phyloP scores from a whole-genome alignment of 2,888 invertebrate genomes.

The Hirudinaria manillensis region DNA sequence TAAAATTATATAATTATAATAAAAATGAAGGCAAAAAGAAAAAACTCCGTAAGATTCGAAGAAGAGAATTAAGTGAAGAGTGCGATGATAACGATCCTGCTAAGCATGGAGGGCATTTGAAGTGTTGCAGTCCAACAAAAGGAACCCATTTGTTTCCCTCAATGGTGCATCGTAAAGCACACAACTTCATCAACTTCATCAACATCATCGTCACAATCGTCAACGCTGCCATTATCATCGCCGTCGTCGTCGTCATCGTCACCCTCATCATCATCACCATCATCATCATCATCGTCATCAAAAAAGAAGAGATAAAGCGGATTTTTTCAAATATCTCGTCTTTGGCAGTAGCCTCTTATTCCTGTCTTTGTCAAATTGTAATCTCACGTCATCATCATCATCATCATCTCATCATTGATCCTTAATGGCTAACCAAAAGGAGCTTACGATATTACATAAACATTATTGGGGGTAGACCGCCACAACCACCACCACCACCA shows the following conservation, averaged over 20 bases:
- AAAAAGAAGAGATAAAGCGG: neutral
- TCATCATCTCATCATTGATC: no score
- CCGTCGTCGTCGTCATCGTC: conserved; percentile 1
- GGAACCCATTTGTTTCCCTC: no score
- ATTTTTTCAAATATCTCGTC: no score
- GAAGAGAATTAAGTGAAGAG: conserved; percentile 1
- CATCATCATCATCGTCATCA: conserved; percentile 6
- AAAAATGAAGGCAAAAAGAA: no score
- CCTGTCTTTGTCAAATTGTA: conserved; percentile 2
- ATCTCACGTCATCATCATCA: neutral
- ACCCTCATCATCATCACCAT: conserved; percentile 21
- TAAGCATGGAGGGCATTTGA: no score
- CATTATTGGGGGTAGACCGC: no score
- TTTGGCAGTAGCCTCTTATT: neutral
- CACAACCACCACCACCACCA: conserved; percentile 20
- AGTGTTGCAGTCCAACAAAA: no score
- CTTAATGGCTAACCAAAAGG: no score
- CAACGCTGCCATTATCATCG: neutral
- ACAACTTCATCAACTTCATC: neutral
- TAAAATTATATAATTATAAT: no score
- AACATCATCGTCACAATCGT: conserved; percentile 13
- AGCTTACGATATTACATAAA: no score
- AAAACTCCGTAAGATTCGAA: neutral
- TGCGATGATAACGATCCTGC: neutral
- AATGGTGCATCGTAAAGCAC: neutral